Evolutionary conservation across 2,888 invertebrate species (phyloP).

Genomic region (Argynnis bischoffii): DNA sequence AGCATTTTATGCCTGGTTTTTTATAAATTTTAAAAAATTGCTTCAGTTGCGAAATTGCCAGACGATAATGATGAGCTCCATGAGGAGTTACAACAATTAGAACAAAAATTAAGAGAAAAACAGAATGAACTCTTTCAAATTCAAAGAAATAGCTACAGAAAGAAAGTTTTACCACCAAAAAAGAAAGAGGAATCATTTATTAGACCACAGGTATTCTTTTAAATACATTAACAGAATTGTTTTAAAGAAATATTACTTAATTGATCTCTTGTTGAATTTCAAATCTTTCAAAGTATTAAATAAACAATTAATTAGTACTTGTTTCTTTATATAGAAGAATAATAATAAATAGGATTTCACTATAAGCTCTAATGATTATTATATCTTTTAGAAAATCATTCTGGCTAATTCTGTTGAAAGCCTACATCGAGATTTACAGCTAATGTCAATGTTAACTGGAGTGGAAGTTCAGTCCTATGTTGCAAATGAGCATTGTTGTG

Average conservation of each 20-base stretch:
- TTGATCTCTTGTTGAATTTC: no score
- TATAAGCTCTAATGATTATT: no score
- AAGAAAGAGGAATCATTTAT: conserved; percentile 53
- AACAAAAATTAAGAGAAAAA: conserved; percentile 55
- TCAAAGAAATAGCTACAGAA: conserved; percentile 55
- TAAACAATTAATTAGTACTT: no score
- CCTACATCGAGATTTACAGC: conserved; percentile 52
- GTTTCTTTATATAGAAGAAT: no score
- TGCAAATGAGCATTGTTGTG: conserved; percentile 59
- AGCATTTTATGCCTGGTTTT: not conserved
- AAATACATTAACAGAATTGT: not conserved
- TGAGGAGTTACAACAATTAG: conserved; percentile 57
- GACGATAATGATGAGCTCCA: conserved; percentile 59
- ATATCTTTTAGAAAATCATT: conserved; percentile 57
- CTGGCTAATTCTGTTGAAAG: conserved; percentile 54
- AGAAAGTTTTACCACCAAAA: conserved; percentile 47
- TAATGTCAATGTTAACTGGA: conserved; percentile 63
- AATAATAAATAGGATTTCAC: no score
- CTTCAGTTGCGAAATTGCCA: conserved; percentile 46
- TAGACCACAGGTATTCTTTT: conserved; percentile 56
- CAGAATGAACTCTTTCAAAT: conserved; percentile 64
- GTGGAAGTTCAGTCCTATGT: conserved; percentile 68
- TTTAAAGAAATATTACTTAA: no score
- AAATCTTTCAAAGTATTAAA: no score
- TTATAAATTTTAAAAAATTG: not conserved